These are phyloP conservation scores for Ceratothoa steindachneri DNA, from an alignment of 2,888 invertebrate genomes.

Conservation along the genomic window DNA sequence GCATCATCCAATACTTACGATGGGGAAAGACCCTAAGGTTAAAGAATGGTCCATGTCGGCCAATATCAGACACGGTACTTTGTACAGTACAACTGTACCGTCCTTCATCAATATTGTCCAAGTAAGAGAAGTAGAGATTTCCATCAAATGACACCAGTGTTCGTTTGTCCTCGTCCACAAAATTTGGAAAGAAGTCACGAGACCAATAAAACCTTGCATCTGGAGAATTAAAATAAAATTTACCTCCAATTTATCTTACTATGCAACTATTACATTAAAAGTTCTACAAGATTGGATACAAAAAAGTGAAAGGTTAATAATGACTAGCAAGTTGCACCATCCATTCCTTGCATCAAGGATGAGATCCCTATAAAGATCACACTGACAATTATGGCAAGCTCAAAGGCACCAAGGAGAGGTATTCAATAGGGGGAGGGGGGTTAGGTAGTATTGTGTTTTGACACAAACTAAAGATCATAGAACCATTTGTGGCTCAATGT, in stretches of 20 bases:
- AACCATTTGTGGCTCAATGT: too few relatives aligned
- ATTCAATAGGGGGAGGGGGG: too few relatives aligned
- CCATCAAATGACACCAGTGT: constrained; percentile 93
- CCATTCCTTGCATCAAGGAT: too few relatives aligned
- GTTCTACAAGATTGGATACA: too few relatives aligned
- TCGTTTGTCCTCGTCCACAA: constrained; percentile 86
- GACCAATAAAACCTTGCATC: constrained; percentile 87
- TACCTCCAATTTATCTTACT: background rate
- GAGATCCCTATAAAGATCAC: background rate
- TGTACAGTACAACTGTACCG: constrained; percentile 89
- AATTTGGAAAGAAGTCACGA: constrained; percentile 80
- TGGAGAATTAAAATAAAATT: constrained; percentile 49
- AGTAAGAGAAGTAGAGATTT: constrained; percentile 86
- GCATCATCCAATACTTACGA: too few relatives aligned
- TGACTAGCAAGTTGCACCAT: too few relatives aligned
- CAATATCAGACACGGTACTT: constrained; percentile 77
- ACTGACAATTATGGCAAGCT: too few relatives aligned
- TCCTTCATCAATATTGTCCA: constrained; percentile 83
- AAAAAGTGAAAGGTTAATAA: too few relatives aligned
- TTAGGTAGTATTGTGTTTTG: too few relatives aligned
- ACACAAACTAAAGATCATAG: too few relatives aligned
- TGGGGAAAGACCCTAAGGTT: constrained; percentile 65
- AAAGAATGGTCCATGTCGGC: constrained; percentile 85
- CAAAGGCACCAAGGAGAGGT: too few relatives aligned
- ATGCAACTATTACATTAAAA: too few relatives aligned